Evolutionary conservation across 2,888 invertebrate genomes (phyloP), one percentile per base, ranked within the genome.

Genomic region (Troides helena): DNA sequence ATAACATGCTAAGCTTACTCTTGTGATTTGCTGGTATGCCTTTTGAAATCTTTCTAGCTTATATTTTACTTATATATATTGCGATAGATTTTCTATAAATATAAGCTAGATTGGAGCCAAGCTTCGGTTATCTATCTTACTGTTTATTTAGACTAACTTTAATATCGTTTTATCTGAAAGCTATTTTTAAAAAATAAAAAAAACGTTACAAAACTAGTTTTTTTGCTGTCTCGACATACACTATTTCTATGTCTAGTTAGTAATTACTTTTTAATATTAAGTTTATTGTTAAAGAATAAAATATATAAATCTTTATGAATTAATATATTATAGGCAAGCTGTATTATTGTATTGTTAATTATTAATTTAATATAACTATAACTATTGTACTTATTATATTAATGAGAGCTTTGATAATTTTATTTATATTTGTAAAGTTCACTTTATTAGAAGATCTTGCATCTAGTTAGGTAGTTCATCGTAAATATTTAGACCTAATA

Each of bases 11-110:
- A 81, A 81, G 85, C 90, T 91, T 90, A 75, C 80, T 85, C 83
- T 87, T 81, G 90, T 92, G 89, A 90, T 89, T 92, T 90, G 90
- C 91, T 85, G 75, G 77, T 89, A 88, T 83, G 89, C 89, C 90
- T 90, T 90, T 80, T 85, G 86, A 83, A 80, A 74, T 82, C 82
- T 85, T 86, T 85, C 81, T 85, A 87, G 81, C 77, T 81, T 82
- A 81, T 77, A 76, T 82, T 78, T 85, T 80, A 84, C 83, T 59
- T 70, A 67, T 59, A 59, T 84, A 84, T 78, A 79, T 77, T 81
- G 80, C 36, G 39, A n/a, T 64, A 84, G 83, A 77, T 81, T 76
- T 88, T 87, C 21, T 87, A 86, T 88, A 88, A 85, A 84, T 79
- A 64, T 79, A 81, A 72, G 69, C 58, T 78, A 80, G 85, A 82